These are phyloP conservation scores for Calypte anna DNA, from an alignment of 2,113 vertebrate genomes.

Conservation along the genomic window DNA sequence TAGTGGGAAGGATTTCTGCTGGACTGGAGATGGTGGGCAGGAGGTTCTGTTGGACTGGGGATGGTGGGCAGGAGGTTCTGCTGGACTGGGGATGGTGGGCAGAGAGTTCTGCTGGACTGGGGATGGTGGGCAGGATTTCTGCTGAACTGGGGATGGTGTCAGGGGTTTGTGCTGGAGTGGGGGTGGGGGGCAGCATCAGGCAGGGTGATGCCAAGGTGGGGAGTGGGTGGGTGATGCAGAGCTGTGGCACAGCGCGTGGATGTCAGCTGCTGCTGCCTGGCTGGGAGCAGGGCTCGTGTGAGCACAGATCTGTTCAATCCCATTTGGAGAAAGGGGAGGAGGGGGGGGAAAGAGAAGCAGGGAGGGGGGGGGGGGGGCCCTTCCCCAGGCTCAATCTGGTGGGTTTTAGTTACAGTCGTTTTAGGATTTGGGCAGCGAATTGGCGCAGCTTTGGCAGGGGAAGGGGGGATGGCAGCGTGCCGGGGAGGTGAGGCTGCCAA, in stretches of 20 bases:
- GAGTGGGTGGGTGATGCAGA: conserved; percentile 52
- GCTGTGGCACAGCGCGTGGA: conserved; percentile 47
- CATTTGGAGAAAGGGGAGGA: conserved; percentile 17
- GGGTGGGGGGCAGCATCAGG: neutral
- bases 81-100: too few species aligned
- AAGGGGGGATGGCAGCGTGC: neutral
- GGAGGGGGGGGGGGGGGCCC: neutral
- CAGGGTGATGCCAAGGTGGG: neutral
- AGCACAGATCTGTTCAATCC: conserved; percentile 55
- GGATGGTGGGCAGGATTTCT: too few species aligned
- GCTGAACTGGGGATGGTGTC: too few species aligned
- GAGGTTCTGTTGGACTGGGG: too few species aligned
- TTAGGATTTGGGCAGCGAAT: conserved; percentile 56
- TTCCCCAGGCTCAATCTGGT: conserved; percentile 49
- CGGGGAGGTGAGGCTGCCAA: conserved; percentile 14
- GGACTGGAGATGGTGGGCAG: too few species aligned
- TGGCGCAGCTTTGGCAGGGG: conserved; percentile 39
- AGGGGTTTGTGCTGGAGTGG: neutral
- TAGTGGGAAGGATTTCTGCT: too few species aligned
- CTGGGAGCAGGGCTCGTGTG: conserved; percentile 27
- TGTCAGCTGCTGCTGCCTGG: conserved; percentile 63
- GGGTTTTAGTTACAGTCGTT: conserved; percentile 61
- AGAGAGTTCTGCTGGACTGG: too few species aligned
- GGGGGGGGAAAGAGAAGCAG: neutral
- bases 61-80: too few species aligned